Conservation (phyloP, 2,888 invertebrate species). For the Syrphus vitripennis region DNA sequence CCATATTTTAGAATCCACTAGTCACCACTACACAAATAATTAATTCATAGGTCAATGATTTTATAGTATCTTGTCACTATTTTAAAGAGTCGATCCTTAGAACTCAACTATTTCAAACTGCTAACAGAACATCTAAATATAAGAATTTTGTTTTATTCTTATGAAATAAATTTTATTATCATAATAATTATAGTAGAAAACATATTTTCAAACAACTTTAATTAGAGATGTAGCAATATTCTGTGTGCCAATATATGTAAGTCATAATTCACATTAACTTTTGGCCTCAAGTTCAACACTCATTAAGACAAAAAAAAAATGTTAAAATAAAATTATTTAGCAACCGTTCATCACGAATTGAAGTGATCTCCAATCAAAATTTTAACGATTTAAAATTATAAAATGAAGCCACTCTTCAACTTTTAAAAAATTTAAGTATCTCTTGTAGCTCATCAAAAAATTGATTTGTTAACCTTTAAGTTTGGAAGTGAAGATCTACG, state of each 20-base stretch:
- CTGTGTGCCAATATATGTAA: neutral
- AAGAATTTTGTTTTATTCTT: no score
- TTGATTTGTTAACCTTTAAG: conserved; percentile 7
- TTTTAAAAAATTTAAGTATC: neutral
- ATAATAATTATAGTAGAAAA: no score
- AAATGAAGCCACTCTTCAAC: conserved; percentile 11
- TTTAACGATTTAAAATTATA: conserved; percentile 20
- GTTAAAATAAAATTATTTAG: neutral
- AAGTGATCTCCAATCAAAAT: conserved; percentile 37
- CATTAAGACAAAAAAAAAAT: neutral
- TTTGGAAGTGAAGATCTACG: no score
- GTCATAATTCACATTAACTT: neutral
- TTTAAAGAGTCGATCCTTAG: no score
- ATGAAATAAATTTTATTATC: neutral
- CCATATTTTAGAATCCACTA: no score
- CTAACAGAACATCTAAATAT: no score
- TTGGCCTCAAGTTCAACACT: no score
- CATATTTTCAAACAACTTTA: no score
- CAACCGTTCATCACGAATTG: conserved; percentile 27
- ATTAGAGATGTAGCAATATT: neutral
- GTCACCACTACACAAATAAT: no score
- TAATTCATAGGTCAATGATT: no score
- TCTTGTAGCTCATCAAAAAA: neutral
- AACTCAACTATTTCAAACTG: no score
- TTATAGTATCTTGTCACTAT: no score